Evolutionary conservation across 2,888 invertebrate species (phyloP), one percentile per base, ranked within the genome.

Genomic region (Agriopis leucophaearia): DNA sequence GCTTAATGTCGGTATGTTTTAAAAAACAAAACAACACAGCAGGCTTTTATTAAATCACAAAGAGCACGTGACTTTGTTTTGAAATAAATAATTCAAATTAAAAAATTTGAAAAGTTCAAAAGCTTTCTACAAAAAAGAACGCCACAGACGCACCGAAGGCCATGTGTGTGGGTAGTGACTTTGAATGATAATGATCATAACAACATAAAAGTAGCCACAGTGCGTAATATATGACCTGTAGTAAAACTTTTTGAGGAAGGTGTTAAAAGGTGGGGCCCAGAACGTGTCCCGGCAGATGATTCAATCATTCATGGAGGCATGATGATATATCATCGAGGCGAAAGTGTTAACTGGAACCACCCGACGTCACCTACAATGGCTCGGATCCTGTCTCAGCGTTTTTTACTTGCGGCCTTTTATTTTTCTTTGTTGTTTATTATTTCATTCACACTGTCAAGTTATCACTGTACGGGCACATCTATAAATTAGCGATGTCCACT

Each of bases 221-320:
- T 78, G 80, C 87, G 87, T 91, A 87, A 91, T 91, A 92, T 92
- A 92, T 88, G 90, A 89, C 83, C 86, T 81, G 90, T 87, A 86
- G 91, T 92, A 92, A 92, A 93, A 89, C 89, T 91, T 90, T 89
- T 85, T 84, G 88, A 90, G 86, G 91, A 88, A 92, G 93, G 92
- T 91, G 92, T 93, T 90, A 93, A 93, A 92, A 92, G 92, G 88
- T 86, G 83, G 82, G 81, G 79, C 86, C 81, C 84, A 82, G 89
- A 86, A 91, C 91, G 91, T 92, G 92, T 92, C 91, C 78, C 85
- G 86, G 85, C 85, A 88, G 90, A 92, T 89, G 90, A 93, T 92
- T 92, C 92, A 90, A 93, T 93, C 92, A 92, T 91, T 93, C 92
- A 92, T 90, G 84, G 80, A 87, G 89, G 89, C 88, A 91, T 90